Base-by-base conservation (phyloP, 1,140 invertebrate genomes). In the Platyura marginata region DNA sequence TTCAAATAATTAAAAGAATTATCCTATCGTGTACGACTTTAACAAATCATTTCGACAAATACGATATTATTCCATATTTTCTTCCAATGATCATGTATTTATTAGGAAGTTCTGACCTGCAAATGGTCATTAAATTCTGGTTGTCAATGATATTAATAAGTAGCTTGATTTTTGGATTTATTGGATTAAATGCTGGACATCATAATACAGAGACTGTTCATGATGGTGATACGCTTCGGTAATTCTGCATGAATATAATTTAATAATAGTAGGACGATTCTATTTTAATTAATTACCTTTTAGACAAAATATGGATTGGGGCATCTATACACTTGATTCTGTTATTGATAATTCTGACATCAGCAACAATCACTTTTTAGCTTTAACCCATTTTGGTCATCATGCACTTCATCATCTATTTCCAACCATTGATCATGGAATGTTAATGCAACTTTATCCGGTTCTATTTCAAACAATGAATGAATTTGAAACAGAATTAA, bases 151-250 rank as follows among this genome's bases (percentile, higher is more conserved):
- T 74, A 10, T 44, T 68, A 3, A 51, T 69, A 0, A 63, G 55
- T 0, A 82, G 81, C 52, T 69, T 77, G 16, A 46, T 70, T 2
- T 83, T 87, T 53, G 60, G 53, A 10, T 48, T 69, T 1, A 72
- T 84, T 34, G 83, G 78, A 3, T 46, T 83, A 1, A 82, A 75
- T 55, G 84, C 79, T 3, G 81, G 75, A 25, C 84, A 89, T 68
- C 83, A 88, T 60, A 80, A 85, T 63, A 81, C 82, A 0, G 70
- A 82, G 22, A 77, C 83, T 41, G 85, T 83, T 55, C 84, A 88
- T 49, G 83, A 88, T 53, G 83, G 84, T 3, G 84, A 88, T 56
- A 57, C 68, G 46, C 55, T 71, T 34, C 64, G 66, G 69, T 74
- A 66, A 56, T 36, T 47, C 25, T 41, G 40, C 35, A 37, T 43